A percentile compares a stretch with the other conserved stretches of the same genome.
Evolutionary conservation across 2,797 vertebrate genomes (phyloP).

Genomic region (Pygocentrus nattereri): DNA sequence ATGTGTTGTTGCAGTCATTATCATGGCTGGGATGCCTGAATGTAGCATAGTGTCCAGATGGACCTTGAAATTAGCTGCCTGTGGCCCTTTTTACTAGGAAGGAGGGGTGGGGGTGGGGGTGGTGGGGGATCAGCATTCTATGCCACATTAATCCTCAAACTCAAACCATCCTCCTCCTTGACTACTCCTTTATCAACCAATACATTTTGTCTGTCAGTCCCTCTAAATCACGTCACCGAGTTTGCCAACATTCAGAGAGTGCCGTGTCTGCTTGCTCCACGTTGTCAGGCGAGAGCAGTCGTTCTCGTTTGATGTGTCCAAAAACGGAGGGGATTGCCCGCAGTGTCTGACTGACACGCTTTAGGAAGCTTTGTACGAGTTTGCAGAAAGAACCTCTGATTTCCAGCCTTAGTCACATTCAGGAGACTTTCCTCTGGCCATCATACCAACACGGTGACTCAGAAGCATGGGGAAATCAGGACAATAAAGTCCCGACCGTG

Average conservation of each 20-base stretch:
- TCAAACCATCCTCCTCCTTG: constrained; percentile 5
- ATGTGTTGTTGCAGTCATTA: constrained; percentile 24
- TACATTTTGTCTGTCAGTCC: constrained; percentile 15
- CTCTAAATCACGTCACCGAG: constrained; percentile 14
- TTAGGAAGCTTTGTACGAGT: constrained; percentile 71
- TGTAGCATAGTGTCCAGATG: constrained; percentile 26
- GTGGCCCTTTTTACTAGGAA: background rate
- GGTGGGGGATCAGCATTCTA: constrained; percentile 18
- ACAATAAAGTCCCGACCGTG: constrained; percentile 17
- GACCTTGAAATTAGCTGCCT: constrained; percentile 30
- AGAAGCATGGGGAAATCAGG: constrained; percentile 39
- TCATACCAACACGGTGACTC: constrained; percentile 51
- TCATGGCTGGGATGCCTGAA: background rate
- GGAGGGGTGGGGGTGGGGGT: background rate
- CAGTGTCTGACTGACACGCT: constrained; percentile 71
- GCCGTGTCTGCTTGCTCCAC: constrained; percentile 57
- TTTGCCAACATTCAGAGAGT: constrained; percentile 59
- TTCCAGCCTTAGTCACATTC: constrained; percentile 64
- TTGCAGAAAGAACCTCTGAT: constrained; percentile 64
- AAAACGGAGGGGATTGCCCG: constrained; percentile 57
- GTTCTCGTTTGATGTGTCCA: constrained; percentile 69
- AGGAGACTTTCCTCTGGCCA: constrained; percentile 56
- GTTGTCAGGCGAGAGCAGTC: constrained; percentile 67
- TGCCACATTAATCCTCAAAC: constrained; percentile 33
- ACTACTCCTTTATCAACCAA: constrained; percentile 22